A percentile compares a stretch with the other conserved stretches of the same genome.
These are phyloP conservation scores for Stictonetta naevosa DNA, from an alignment of 2,113 vertebrate genomes.

Conservation along the genomic window DNA sequence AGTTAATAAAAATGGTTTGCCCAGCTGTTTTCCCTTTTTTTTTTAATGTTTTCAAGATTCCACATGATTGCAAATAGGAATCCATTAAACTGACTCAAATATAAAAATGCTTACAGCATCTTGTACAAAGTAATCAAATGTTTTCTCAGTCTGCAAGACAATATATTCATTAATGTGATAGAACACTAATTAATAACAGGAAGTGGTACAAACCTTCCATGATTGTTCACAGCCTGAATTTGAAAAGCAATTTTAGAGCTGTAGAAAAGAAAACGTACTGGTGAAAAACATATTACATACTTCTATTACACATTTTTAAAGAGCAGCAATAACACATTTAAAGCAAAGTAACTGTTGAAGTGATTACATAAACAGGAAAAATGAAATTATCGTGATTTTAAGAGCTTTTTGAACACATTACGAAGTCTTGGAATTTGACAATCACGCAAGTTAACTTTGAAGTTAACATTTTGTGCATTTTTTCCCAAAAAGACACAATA, in stretches of 20 bases:
- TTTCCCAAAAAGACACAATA: background rate
- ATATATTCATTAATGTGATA: background rate
- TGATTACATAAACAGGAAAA: background rate
- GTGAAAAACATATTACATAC: background rate
- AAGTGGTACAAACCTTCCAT: constrained; percentile 83
- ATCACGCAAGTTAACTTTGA: background rate
- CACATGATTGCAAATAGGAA: background rate
- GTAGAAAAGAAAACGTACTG: background rate
- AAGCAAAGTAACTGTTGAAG: background rate
- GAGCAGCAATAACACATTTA: background rate
- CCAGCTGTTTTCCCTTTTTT: background rate
- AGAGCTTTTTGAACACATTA: background rate
- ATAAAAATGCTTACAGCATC: background rate
- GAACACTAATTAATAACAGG: background rate
- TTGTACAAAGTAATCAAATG: background rate
- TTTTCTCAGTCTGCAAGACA: background rate
- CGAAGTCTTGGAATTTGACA: background rate
- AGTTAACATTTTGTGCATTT: background rate
- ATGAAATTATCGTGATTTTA: fast-evolving
- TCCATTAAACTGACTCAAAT: background rate
- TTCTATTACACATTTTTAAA: background rate
- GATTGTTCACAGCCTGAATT: constrained; percentile 93
- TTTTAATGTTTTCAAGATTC: background rate
- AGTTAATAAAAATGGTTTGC: background rate
- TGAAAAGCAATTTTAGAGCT: constrained; percentile 89